A percentile compares a stretch with the other conserved stretches of the same genome.
These are phyloP conservation scores for Sula dactylatra DNA, from an alignment of 2,113 vertebrate species.

Conservation along the genomic window DNA sequence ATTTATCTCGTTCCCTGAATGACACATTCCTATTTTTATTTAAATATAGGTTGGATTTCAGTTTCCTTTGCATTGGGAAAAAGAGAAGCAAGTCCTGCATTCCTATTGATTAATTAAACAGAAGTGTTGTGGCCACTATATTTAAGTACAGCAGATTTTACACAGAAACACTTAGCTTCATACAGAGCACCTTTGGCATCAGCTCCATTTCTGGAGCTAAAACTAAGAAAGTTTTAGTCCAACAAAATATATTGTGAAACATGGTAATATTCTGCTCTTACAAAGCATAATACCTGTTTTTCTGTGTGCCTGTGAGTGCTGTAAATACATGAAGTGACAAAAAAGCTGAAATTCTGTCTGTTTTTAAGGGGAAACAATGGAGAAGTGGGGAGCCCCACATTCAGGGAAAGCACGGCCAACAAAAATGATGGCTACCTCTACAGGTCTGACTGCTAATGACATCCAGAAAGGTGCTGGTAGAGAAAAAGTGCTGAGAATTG, in stretches of 20 bases:
- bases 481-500: neutral
- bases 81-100: neutral
- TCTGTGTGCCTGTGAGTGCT: neutral
- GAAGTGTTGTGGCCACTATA: neutral
- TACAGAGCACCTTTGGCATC: neutral
- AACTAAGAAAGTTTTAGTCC: neutral
- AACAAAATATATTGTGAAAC: neutral
- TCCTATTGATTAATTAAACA: neutral
- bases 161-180: neutral
- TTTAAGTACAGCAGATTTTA: neutral
- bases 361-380: neutral
- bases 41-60: neutral
- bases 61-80: neutral
- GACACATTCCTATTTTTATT: neutral
- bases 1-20: neutral
- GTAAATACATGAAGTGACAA: neutral
- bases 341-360: neutral
- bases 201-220: neutral
- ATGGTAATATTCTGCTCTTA: neutral
- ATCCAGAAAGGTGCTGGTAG: neutral
- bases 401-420: neutral
- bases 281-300: neutral
- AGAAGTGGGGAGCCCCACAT: rapidly evolving
- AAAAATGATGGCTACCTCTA: neutral
- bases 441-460: neutral